Percentiles rank a stretch among this genome's conserved stretches.
These are phyloP conservation scores for Lagocephalus sceleratus DNA, from an alignment of 2,797 vertebrate species.

Conservation along the genomic window DNA sequence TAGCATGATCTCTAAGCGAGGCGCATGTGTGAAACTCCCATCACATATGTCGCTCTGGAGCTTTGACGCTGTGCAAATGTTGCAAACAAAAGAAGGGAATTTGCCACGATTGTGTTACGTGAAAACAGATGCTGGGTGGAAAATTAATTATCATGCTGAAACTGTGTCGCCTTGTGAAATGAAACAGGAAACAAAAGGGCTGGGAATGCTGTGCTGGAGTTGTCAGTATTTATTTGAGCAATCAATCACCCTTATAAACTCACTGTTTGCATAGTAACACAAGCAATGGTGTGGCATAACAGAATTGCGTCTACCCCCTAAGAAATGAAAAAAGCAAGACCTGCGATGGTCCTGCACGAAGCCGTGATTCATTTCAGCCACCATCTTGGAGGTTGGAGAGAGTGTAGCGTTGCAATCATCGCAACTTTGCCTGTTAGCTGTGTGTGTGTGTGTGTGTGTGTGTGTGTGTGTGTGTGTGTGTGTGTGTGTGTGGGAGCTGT, in stretches of 20 bases:
- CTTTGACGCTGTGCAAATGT: neutral
- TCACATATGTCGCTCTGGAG: too few relatives aligned
- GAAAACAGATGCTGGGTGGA: conserved; percentile 2
- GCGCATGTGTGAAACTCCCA: too few relatives aligned
- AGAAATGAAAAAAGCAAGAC: neutral
- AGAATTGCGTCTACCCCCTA: conserved; percentile 4
- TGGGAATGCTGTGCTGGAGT: neutral
- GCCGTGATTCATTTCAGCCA: too few relatives aligned
- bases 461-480: too few relatives aligned
- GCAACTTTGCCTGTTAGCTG: too few relatives aligned
- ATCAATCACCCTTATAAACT: conserved; percentile 11
- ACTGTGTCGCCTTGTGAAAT: neutral
- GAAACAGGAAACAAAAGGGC: neutral
- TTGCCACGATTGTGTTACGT: neutral
- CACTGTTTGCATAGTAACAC: conserved; percentile 22
- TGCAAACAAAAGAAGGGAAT: conserved; percentile 1
- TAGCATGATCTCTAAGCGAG: too few relatives aligned
- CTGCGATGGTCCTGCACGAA: neutral
- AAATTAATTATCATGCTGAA: neutral
- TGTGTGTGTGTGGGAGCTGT: too few relatives aligned
- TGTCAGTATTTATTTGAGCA: neutral
- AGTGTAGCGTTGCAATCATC: too few relatives aligned
- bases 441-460: too few relatives aligned
- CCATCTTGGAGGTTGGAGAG: too few relatives aligned
- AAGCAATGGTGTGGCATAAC: conserved; percentile 2